Evolutionary conservation across 2,797 vertebrate species (phyloP).

Genomic region (Poliocrania exsul): DNA sequence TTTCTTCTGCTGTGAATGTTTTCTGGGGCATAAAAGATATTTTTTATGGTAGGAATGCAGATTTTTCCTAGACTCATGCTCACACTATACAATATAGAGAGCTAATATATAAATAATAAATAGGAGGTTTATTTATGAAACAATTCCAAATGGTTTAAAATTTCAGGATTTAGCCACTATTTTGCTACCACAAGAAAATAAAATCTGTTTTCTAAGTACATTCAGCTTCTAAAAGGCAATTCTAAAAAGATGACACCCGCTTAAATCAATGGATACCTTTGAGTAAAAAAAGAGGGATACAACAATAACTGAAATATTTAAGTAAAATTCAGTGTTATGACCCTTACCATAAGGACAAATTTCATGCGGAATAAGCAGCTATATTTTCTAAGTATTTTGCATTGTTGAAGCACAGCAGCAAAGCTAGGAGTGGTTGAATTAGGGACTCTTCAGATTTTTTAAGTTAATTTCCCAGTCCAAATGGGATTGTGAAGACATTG

Average conservation of each 20-base stretch:
- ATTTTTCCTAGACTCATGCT: background rate
- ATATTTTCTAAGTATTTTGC: background rate
- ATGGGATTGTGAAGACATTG: background rate
- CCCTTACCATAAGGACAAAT: background rate
- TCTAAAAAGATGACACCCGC: background rate
- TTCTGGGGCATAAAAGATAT: background rate
- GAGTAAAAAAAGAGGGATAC: background rate
- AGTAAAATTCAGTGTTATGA: background rate
- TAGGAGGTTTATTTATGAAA: background rate
- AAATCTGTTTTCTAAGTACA: background rate
- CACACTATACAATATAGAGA: background rate
- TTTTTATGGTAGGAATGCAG: background rate
- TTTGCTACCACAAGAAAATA: background rate
- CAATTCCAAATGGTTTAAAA: background rate
- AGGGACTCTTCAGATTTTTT: background rate
- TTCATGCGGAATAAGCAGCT: background rate
- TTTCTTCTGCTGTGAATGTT: background rate
- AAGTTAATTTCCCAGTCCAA: background rate
- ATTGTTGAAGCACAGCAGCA: background rate
- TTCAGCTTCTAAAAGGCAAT: background rate
- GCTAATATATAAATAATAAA: background rate
- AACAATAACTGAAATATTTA: background rate
- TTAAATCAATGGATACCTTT: background rate
- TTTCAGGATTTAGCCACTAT: background rate
- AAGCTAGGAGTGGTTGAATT: background rate